Base-by-base conservation (phyloP, 1,140 invertebrate species). In the Ooceraea biroi region DNA sequence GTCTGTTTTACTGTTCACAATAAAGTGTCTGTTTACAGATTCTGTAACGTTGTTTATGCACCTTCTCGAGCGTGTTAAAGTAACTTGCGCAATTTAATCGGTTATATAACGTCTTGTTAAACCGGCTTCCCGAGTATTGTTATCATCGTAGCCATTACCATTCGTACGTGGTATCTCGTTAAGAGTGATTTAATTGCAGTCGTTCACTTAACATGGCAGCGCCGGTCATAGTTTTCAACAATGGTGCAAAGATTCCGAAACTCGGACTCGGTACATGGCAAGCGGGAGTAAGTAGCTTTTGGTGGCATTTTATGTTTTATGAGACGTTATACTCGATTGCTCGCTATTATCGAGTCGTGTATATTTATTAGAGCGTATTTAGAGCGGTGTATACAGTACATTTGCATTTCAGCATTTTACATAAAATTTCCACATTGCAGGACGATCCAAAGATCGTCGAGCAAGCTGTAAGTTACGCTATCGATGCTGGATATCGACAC, bases 231-330 rank as follows among this genome's bases (percentile, higher is more conserved):
- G 93, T 94, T 80, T 90, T 97, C 0, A 96, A 93, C 83, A 95
- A 96, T 93, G 96, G 96, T 30, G 90, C 94, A 61, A 93, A 95
- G 84, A 96, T 97, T 82, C 97, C 97, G 0, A 89, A 95, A 3
- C 89, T 97, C 41, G 97, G 97, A 5, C 91, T 97, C n/a, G 97
- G 97, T 48, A 97, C 97, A 0, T 97, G 96, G 96, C 95, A 95
- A 61, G 89, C 68, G 11, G n/a, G 0, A 17, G 91, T 91, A 80
- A 86, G 85, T 90, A 82, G 0, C 30, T 3, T 7, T 36, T 36
- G 2, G 36, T 36, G 36, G 36, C 2, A 36, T 36, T 36, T 36
- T 36, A 36, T 36, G 2, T 36, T 36, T n/a, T n/a, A n/a, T n/a
- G n/a, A n/a, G n/a, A n/a, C n/a, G n/a, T n/a, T n/a, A n/a, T n/a